Percentiles rank a stretch among this genome's conserved stretches.
These are phyloP conservation scores for Menidia beryllina DNA, from an alignment of 2,113 vertebrate genomes.

Conservation along the genomic window DNA sequence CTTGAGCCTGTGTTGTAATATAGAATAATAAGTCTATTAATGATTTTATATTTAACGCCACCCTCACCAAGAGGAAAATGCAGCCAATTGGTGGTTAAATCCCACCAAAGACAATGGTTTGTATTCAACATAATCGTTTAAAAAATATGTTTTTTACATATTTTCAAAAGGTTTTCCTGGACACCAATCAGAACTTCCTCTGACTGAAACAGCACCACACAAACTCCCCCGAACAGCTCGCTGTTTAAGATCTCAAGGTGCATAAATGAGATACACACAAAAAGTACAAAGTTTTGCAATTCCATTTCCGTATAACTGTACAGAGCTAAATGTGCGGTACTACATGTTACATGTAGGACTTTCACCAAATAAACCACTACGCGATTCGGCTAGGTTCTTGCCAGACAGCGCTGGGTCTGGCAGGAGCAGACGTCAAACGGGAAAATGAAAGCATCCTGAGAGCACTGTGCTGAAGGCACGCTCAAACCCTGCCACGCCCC, in stretches of 20 bases:
- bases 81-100: no score
- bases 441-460: slow-evolving; percentile 76
- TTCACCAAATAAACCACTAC: slow-evolving; percentile 66
- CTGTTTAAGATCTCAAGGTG: slow-evolving; percentile 50
- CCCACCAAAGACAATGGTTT: neutral
- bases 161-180: no score
- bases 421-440: slow-evolving; percentile 53
- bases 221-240: slow-evolving; percentile 43
- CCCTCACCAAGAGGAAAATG: no score
- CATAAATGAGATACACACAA: slow-evolving; percentile 59
- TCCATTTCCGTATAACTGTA: slow-evolving; percentile 46
- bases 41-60: no score
- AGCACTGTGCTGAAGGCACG: slow-evolving; percentile 72
- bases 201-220: slow-evolving; percentile 37
- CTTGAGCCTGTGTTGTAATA: no score
- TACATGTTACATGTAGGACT: slow-evolving; percentile 67
- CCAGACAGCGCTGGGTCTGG: slow-evolving; percentile 54
- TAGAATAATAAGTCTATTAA: no score
- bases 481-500: slow-evolving; percentile 51
- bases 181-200: neutral
- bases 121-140: no score
- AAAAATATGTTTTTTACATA: no score
- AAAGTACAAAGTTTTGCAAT: slow-evolving; percentile 63
- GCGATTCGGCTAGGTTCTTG: slow-evolving; percentile 50
- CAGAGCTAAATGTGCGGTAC: slow-evolving; percentile 45